Evolutionary conservation across 2,888 invertebrate species (phyloP).

Genomic region (Buathra laborator): DNA sequence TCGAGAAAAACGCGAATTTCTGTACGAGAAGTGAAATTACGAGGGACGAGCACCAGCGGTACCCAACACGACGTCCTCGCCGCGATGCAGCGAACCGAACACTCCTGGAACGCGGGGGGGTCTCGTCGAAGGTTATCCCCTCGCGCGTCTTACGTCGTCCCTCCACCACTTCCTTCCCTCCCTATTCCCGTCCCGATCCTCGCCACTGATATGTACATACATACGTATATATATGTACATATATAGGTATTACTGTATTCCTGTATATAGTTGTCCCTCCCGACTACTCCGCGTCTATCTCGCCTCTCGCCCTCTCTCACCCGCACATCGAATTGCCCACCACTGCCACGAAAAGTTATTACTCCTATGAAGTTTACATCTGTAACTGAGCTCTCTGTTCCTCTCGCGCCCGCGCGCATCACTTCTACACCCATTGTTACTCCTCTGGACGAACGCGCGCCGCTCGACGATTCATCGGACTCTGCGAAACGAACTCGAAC

Average conservation of each 20-base stretch:
- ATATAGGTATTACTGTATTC: constrained; percentile 2
- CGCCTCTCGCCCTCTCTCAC: constrained; percentile 33
- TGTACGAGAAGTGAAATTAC: constrained; percentile 1
- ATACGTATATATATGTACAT: neutral
- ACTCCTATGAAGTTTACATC: constrained; percentile 48
- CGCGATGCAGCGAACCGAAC: constrained; percentile 78
- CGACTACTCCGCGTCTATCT: constrained; percentile 29
- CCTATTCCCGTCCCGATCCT: constrained; percentile 68
- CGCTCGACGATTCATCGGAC: constrained; percentile 10
- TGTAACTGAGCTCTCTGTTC: constrained; percentile 26
- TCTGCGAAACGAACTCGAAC: constrained; percentile 6
- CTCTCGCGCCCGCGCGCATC: constrained; percentile 11
- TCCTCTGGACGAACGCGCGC: constrained; percentile 1
- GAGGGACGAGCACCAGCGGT: constrained; percentile 44
- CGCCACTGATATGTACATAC: constrained; percentile 64
- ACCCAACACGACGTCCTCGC: constrained; percentile 73
- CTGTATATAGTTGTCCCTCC: constrained; percentile 42
- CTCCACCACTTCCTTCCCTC: constrained; percentile 69
- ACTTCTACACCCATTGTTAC: constrained; percentile 3
- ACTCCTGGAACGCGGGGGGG: constrained; percentile 76
- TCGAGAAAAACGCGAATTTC: neutral
- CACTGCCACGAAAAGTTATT: constrained; percentile 35
- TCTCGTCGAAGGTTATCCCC: constrained; percentile 68
- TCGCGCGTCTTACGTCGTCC: constrained; percentile 77
- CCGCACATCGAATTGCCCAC: constrained; percentile 1